Base-by-base conservation (phyloP, 2,888 invertebrate genomes). In the Ornithoptera priamus region DNA sequence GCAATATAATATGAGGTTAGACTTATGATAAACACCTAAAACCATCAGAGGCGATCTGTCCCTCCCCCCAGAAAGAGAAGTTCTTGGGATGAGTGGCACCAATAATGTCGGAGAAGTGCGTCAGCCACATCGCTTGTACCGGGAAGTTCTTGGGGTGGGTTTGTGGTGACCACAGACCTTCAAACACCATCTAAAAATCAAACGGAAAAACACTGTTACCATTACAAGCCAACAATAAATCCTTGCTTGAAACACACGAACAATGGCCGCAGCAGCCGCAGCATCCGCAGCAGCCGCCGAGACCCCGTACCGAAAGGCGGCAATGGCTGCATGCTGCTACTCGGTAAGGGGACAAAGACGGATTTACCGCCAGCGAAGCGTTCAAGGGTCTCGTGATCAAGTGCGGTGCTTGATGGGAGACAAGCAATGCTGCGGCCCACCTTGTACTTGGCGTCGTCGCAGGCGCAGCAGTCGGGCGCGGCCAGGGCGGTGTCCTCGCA, bases 101-200 rank as follows among this genome's bases (percentile, higher is more conserved):
- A 79, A 99, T 97, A 18, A 99, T 95, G 86, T 99, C 99, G 0
- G 99, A 99, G 93, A 99, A 99, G 88, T 99, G 98, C 0, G 98
- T 97, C 72, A 98, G 88, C 96, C 97, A 98, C 73, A 96, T 92
- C 58, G 97, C 96, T 68, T 87, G 83, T 81, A 94, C 94, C 0
- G 99, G 99, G 88, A 97, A 99, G 88, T 99, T 97, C 88, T 97
- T 99, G 0, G 99, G 99, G 86, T 99, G 99, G 0, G 99, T 98
- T 81, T 96, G 95, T 76, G 97, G 95, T 0, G 99, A 98, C 99
- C 99, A 99, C 68, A 98, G 94, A 0, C 99, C 99, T 88, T 99
- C 96, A 84, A 97, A 99, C 85, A 94, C 94, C 84, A 96, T 90
- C 96, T 96, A 76, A 3, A 81, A 70, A 58, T 56, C 4, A 50